These are phyloP conservation scores for Petroica traversi DNA, from an alignment of 2,113 vertebrate species.

Conservation along the genomic window DNA sequence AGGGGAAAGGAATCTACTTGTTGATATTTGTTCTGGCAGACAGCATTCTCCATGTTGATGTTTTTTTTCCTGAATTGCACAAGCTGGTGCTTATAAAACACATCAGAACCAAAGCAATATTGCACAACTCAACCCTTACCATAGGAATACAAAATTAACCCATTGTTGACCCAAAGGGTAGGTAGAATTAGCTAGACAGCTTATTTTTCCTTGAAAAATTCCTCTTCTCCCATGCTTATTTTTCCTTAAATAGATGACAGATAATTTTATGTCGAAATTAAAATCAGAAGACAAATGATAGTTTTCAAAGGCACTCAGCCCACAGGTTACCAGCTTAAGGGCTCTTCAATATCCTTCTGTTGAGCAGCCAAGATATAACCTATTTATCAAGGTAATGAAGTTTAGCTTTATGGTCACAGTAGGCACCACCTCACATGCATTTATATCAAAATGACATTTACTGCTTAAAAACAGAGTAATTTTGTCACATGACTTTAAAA, in stretches of 20 bases:
- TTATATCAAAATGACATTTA: conserved; percentile 52
- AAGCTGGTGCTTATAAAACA: neutral
- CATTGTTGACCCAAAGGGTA: neutral
- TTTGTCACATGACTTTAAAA: neutral
- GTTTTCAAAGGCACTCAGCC: neutral
- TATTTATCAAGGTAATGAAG: conserved; percentile 38
- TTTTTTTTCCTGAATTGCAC: neutral
- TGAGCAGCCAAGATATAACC: neutral
- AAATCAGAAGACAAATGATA: neutral
- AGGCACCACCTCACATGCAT: neutral
- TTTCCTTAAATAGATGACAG: neutral
- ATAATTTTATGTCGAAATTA: conserved; percentile 47
- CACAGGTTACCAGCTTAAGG: conserved; percentile 27
- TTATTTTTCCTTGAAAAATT: neutral
- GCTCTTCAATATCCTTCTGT: neutral
- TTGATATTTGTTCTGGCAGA: neutral
- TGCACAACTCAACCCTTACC: neutral
- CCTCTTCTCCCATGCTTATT: neutral
- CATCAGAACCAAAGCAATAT: neutral
- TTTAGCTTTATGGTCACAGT: conserved; percentile 30
- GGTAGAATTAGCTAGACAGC: neutral
- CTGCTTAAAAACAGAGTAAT: neutral
- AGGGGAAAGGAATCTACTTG: neutral
- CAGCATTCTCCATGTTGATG: neutral
- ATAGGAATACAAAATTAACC: neutral